These are phyloP conservation scores for Calliopum simillimum DNA, from an alignment of 2,888 invertebrate species.

Conservation along the genomic window DNA sequence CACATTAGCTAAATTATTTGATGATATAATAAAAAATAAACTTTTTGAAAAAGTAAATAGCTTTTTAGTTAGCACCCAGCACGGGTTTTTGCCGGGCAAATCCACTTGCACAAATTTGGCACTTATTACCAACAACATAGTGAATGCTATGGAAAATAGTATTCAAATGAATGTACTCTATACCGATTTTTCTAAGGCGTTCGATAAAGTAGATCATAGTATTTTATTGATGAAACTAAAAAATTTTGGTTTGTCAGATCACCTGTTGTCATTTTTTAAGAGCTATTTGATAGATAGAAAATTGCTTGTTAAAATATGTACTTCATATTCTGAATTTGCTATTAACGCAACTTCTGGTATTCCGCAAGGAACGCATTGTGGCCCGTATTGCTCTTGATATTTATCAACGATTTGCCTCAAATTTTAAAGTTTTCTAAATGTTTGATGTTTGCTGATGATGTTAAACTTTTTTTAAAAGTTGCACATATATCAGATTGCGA, in stretches of 20 bases:
- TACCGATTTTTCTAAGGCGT: constrained; percentile 12
- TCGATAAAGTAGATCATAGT: constrained; percentile 6
- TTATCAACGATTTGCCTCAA: constrained; percentile 7
- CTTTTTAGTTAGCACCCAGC: constrained; percentile 9
- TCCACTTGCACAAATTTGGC: too few relatives aligned
- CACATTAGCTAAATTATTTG: constrained; percentile 11
- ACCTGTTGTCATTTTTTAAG: not conserved
- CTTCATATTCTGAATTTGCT: not conserved
- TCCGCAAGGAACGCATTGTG: too few relatives aligned
- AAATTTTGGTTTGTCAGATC: too few relatives aligned
- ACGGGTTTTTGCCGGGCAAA: constrained; percentile 26
- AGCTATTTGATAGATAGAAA: not conserved
- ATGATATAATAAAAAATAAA: constrained; percentile 2
- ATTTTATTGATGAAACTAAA: too few relatives aligned
- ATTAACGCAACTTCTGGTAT: constrained; percentile 1
- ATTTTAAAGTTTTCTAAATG: too few relatives aligned
- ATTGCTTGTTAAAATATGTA: not conserved
- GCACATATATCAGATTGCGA: not conserved
- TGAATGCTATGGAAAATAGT: not conserved
- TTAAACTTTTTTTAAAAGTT: too few relatives aligned
- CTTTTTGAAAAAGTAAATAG: not conserved
- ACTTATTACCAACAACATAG: too few relatives aligned
- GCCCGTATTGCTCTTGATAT: not conserved
- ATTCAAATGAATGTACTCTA: constrained; percentile 6
- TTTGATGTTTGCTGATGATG: too few relatives aligned